Base-by-base conservation (phyloP, 2,888 invertebrate species). In the Oscheius onirici region DNA sequence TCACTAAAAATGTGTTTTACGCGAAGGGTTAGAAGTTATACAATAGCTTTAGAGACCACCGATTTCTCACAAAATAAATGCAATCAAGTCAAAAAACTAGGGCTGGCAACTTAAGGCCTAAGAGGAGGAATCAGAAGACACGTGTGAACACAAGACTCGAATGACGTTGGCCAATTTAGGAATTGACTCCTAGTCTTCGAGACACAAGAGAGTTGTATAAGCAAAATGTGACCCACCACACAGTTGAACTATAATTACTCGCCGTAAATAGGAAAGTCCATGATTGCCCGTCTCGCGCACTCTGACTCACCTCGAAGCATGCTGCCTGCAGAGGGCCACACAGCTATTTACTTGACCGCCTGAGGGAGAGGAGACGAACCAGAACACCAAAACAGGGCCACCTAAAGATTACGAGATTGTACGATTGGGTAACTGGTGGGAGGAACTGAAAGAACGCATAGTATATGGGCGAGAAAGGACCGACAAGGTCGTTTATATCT, bases 401-500 rank as follows among this genome's bases (percentile, higher is more conserved):
- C 51, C 51, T 51, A 24, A 51, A 51, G 24, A 17, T 20, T 51
- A 51, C 51, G 20, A 51, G 51, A 24, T 51, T 22, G 51, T 20
- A 20, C 22, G n/a, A 51, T 20, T 51, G 24, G 20, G 20, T n/a
- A n/a, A n/a, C n/a, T n/a, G 24, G 51, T 51, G 17, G 20, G n/a
- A 46, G 46, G 8, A 52, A n/a, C 15, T 41, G 58, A 58, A 58
- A 58, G 58, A 58, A 55, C 41, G 58, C 41, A 58, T 58, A 58
- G 58, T 58, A 41, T 34, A 34, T 34, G 34, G 34, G 58, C 8
- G 41, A 17, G 58, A 43, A 58, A 41, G 58, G 43, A n/a, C 43
- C 41, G 17, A 34, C 43, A 49, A 63, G 63, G 63, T 28, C 49
- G 46, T 26, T 40, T 17, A 46, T 49, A 20, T 60, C 43, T 60